Base-by-base conservation (phyloP, 2,888 invertebrate species). In the Alcis repandata region DNA sequence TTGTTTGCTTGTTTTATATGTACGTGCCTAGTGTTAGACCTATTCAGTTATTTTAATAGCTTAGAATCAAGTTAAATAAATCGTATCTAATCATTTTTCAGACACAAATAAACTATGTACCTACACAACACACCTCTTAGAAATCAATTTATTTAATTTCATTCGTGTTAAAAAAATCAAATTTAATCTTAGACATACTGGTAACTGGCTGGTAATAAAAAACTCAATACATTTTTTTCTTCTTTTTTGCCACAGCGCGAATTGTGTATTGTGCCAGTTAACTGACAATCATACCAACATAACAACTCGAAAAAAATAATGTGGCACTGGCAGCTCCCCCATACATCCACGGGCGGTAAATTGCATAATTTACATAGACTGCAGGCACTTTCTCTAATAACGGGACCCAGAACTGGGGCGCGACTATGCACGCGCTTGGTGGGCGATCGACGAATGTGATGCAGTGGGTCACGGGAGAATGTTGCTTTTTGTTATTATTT, bases 291-390 rank as follows among this genome's bases (percentile, higher is more conserved):
- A 22, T 22, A 46, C n/a, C 46, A 46, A 27, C 10, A 9, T 19
- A 10, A 43, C 19, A 9, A 43, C 43, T 7, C 10, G 9, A 53
- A 46, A n/a, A 45, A 49, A 36, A 20, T 27, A 45, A n/a, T 15
- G 2, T 54, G 49, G 1, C 27, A 51, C 22, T 43, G 53, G 53
- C 69, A 53, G 46, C 66, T 67, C 51, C 17, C 43, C 56, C 54
- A 58, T 54, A 46, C 53, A 70, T 69, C 70, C 71, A 74, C 70
- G 63, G 46, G 69, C 68, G 69, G 71, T 74, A 76, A 92, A 91
- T 92, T 92, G 91, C 89, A 89, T 90, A 91, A 92, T 92, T 92
- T 91, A 88, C 91, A 91, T 92, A 92, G 89, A 80, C 80, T 88
- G 87, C 90, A 88, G 69, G 75, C 90, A 92, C 92, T 92, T 92